Base-by-base conservation (phyloP, 2,113 vertebrate species). In the Tiliqua scincoides region DNA sequence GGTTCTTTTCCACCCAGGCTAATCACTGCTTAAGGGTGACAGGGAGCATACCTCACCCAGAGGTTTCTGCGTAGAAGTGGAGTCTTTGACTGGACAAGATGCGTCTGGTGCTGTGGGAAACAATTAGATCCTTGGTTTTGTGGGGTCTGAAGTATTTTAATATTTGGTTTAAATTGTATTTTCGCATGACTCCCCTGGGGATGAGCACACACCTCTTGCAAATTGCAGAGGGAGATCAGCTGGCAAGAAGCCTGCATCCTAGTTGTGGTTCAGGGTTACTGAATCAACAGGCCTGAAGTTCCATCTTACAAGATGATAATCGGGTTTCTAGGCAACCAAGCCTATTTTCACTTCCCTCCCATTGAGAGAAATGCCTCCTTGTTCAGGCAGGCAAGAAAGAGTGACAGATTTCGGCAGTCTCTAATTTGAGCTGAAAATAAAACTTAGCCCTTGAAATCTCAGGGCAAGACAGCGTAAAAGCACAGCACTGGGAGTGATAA, bases 251-350 rank as follows among this genome's bases (percentile, higher is more conserved):
- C 74, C 35, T 62, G 68, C 43, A 59, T 57, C 76, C 85, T 91
- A 8, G 20, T 74, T 62, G 81, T 85, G 89, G 67, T 89, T 83
- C 54, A 52, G 76, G 17, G 23, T 82, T 91, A 70, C 82, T 9
- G 52, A 92, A 91, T 89, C 87, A 85, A 85, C 87, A 86, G 88
- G 87, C 89, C 82, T 84, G 83, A 93, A 93, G 93, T 91, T 94
- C 86, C 88, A 87, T 92, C 91, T 88, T 87, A 82, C 87, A 84
- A 89, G 57, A 88, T 89, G 93, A 94, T 93, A 91, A 89, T 94
- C 86, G 72, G 91, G 95, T 96, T 95, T 94, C 95, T 79, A 95
- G 92, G 95, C 94, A 95, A 95, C 95, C 3, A 1, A 90, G 87
- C 84, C 94, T 88, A 91, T 94, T 94, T 94, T 91, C 81, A 52